Percentiles rank a stretch among this genome's conserved stretches.
phyloP scores from a whole-genome alignment of 2,888 invertebrate species.

The Euspilapteryx auroguttella region DNA sequence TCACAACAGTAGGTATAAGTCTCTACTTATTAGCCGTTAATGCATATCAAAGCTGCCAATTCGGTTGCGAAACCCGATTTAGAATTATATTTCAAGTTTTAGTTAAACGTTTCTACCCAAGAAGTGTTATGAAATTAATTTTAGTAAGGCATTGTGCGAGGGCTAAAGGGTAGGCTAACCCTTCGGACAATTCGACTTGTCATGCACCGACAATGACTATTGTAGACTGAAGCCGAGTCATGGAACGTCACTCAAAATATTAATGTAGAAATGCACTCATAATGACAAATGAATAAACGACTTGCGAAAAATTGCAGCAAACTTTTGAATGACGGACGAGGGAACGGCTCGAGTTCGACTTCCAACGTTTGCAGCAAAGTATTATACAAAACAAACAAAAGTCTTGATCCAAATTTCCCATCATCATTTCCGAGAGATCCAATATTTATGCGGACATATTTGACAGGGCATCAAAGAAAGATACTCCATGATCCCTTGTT shows the following conservation, averaged over 20 bases:
- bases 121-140: constrained; percentile 16
- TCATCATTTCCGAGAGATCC: background rate
- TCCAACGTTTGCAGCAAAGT: background rate
- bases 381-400: background rate
- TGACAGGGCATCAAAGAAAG: constrained; percentile 6
- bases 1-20: too few relatives aligned
- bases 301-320: constrained; percentile 11
- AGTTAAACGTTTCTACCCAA: constrained; percentile 19
- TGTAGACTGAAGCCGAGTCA: constrained; percentile 22
- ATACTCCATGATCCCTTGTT: constrained; percentile 1
- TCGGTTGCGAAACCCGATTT: background rate
- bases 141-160: constrained; percentile 11
- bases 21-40: too few relatives aligned
- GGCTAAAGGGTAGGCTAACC: constrained; percentile 19
- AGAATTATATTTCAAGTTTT: constrained; percentile 10
- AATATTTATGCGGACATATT: constrained; percentile 6
- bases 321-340: too few relatives aligned
- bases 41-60: too few relatives aligned
- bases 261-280: constrained; percentile 23
- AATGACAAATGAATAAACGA: constrained; percentile 16
- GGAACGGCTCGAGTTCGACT: too few relatives aligned
- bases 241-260: constrained; percentile 19
- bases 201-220: constrained; percentile 20
- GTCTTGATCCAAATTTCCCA: background rate
- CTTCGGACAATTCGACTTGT: constrained; percentile 13